These are phyloP conservation scores for Botia almorhae DNA, from an alignment of 2,797 vertebrate genomes.

Conservation along the genomic window DNA sequence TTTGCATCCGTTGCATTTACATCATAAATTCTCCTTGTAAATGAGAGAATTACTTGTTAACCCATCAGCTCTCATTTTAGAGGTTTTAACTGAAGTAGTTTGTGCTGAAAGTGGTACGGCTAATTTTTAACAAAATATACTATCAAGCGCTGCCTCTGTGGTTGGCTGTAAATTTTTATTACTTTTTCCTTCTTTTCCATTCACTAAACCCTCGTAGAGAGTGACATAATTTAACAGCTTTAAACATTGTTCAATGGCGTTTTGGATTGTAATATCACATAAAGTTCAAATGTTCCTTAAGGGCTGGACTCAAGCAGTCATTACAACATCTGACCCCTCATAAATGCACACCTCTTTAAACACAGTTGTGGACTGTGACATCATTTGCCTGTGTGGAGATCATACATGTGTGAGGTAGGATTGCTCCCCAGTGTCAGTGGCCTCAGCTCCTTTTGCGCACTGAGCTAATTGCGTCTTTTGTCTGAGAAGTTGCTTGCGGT, in stretches of 20 bases:
- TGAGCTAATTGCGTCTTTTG: conserved; percentile 66
- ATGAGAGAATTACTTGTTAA: conserved; percentile 57
- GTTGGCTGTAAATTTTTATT: conserved; percentile 46
- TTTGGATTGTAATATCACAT: conserved; percentile 41
- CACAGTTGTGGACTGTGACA: conserved; percentile 61
- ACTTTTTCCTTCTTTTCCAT: conserved; percentile 51
- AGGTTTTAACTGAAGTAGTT: conserved; percentile 5
- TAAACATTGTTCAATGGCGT: conserved; percentile 27
- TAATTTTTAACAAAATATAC: conserved; percentile 40
- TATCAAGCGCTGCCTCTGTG: conserved; percentile 39
- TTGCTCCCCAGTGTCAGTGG: conserved; percentile 36
- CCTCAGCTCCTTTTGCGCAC: conserved; percentile 46
- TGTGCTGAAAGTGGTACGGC: background rate
- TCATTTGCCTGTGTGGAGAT: conserved; percentile 59
- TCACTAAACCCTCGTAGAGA: conserved; percentile 22
- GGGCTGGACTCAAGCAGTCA: conserved; percentile 33
- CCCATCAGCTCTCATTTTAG: conserved; percentile 2
- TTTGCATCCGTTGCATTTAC: conserved; percentile 35
- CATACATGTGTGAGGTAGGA: conserved; percentile 42
- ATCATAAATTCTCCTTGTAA: conserved; percentile 48
- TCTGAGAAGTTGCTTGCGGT: conserved; percentile 60
- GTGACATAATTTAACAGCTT: conserved; percentile 39
- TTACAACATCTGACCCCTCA: conserved; percentile 54
- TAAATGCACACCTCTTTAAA: conserved; percentile 63
- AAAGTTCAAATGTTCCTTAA: conserved; percentile 31